phyloP scores from a whole-genome alignment of 2,113 vertebrate genomes.

The Channa maculata region DNA sequence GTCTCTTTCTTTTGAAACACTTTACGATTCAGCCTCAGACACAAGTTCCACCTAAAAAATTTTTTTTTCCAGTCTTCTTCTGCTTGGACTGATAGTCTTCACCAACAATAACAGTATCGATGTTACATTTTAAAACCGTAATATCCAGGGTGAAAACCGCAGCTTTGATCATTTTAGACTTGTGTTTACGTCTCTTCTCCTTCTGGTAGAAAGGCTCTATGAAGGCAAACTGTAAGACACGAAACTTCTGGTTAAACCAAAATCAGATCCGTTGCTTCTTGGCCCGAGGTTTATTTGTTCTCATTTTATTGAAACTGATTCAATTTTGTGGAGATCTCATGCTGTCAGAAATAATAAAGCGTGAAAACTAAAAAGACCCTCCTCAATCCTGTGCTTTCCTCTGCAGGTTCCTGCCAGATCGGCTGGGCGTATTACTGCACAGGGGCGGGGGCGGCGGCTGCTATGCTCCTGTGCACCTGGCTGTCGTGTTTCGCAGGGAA shows the following conservation, averaged over 20 bases:
- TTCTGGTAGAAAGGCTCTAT: neutral
- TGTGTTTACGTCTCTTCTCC: neutral
- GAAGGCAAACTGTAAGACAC: neutral
- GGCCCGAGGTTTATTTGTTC: conserved; percentile 18
- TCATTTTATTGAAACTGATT: conserved; percentile 20
- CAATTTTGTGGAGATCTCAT: conserved; percentile 5
- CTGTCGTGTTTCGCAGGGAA: conserved; percentile 96
- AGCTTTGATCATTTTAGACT: neutral
- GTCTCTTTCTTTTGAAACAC: too few species aligned
- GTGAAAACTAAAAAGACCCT: neutral
- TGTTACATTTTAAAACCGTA: too few species aligned
- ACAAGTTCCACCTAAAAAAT: too few species aligned
- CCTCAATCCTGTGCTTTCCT: conserved; percentile 26
- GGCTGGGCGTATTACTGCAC: conserved; percentile 99
- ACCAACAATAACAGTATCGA: too few species aligned
- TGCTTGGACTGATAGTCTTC: too few species aligned
- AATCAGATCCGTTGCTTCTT: conserved; percentile 7
- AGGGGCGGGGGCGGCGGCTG: conserved; percentile 86
- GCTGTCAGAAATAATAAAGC: conserved; percentile 12
- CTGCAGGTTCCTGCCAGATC: conserved; percentile 92
- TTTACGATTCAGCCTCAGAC: too few species aligned
- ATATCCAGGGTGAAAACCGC: too few species aligned
- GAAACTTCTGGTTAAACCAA: neutral
- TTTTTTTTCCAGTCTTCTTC: too few species aligned
- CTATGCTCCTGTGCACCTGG: conserved; percentile 96